phyloP scores from a whole-genome alignment of 2,888 invertebrate genomes.

The Rotaria macrura region DNA sequence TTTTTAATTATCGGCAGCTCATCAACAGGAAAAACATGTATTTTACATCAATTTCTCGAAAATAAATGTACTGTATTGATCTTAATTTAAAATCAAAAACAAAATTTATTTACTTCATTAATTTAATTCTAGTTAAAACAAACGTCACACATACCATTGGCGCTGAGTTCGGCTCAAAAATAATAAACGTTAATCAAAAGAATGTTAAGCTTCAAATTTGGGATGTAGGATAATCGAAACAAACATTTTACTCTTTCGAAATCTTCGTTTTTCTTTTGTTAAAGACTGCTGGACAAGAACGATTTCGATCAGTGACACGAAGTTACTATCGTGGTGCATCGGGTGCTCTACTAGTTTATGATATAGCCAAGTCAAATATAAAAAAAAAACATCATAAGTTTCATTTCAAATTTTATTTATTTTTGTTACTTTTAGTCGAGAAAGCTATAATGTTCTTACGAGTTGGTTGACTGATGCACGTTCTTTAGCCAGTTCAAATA shows the following conservation, averaged over 20 bases:
- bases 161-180: constrained; percentile 75
- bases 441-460: constrained; percentile 53
- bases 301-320: constrained; percentile 56
- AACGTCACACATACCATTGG: constrained; percentile 74
- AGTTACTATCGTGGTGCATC: constrained; percentile 63
- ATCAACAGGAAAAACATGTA: constrained; percentile 70
- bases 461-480: constrained; percentile 65
- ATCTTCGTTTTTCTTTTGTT: not conserved
- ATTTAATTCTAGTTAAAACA: constrained; percentile 60
- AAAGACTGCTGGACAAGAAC: constrained; percentile 34
- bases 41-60: constrained; percentile 72
- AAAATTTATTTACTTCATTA: constrained; percentile 38
- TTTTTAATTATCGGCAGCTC: constrained; percentile 74
- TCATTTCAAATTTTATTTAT: not conserved
- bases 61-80: constrained; percentile 59
- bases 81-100: constrained; percentile 59
- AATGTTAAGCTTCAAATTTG: constrained; percentile 63
- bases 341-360: constrained; percentile 53
- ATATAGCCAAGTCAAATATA: constrained; percentile 43
- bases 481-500: constrained; percentile 68
- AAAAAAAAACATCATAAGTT: no score
- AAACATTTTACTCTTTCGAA: not conserved
- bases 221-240: not conserved
- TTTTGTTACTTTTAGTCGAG: no score
- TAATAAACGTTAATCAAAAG: constrained; percentile 69